A percentile compares a stretch with the other conserved stretches of the same genome.
These are phyloP conservation scores for Mercenaria mercenaria DNA, from an alignment of 1,140 invertebrate species.

Conservation along the genomic window DNA sequence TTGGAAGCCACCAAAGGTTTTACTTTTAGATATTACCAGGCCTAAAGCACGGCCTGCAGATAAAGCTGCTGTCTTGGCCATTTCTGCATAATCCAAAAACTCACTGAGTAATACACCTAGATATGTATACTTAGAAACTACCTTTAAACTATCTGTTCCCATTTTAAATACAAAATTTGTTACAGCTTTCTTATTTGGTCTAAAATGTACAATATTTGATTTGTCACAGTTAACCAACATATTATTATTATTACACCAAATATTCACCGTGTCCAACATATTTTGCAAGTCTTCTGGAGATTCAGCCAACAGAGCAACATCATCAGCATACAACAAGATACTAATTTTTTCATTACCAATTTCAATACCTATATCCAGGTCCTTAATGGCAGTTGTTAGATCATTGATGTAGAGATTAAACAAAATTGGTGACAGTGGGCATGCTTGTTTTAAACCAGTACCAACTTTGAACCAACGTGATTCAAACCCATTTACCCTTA, in stretches of 20 bases:
- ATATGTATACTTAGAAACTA: not conserved
- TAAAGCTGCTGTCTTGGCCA: not conserved
- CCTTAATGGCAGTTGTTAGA: not conserved
- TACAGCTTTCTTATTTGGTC: not conserved
- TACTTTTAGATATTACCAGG: not conserved
- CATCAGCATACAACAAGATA: no score
- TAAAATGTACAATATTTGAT: not conserved
- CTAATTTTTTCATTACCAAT: no score
- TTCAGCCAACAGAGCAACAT: no score
- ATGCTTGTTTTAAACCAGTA: not conserved
- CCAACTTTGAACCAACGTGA: not conserved
- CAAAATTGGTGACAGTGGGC: slow-evolving; percentile 14
- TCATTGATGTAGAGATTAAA: slow-evolving; percentile 35
- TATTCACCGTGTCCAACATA: not conserved
- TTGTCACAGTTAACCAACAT: not conserved
- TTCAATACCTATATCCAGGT: no score
- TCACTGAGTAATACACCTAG: not conserved
- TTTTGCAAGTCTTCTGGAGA: no score
- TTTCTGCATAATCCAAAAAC: not conserved
- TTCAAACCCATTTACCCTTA: no score
- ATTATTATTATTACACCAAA: not conserved
- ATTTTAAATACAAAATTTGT: not conserved
- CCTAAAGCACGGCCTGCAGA: not conserved
- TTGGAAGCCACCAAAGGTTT: no score
- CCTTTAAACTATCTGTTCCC: not conserved